These are phyloP conservation scores for Protonibea diacanthus DNA, from an alignment of 2,797 vertebrate species.

Conservation along the genomic window DNA sequence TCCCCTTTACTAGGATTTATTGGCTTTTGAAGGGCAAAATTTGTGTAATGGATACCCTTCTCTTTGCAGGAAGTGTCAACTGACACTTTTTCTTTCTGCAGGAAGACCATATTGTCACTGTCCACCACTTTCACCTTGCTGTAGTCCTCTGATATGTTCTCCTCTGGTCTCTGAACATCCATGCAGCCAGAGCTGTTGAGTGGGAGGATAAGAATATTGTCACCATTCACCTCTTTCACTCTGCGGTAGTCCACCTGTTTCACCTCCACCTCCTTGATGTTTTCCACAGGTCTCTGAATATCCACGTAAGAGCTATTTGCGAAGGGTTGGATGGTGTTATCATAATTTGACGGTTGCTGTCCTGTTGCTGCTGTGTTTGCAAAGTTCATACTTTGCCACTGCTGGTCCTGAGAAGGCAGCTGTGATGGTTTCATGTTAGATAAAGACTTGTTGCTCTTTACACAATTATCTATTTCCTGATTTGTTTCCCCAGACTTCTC, in stretches of 20 bases:
- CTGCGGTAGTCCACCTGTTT: slow-evolving; percentile 86
- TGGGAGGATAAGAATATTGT: slow-evolving; percentile 81
- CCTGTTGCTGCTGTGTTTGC: slow-evolving; percentile 1
- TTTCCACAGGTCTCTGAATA: slow-evolving; percentile 80
- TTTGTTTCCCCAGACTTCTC: not conserved
- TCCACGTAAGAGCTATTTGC: slow-evolving; percentile 86
- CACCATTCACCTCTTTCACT: slow-evolving; percentile 82
- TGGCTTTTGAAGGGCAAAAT: slow-evolving; percentile 31
- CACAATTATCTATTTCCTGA: not conserved
- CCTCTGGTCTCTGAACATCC: slow-evolving; percentile 82
- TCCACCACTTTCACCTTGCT: slow-evolving; percentile 87
- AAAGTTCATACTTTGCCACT: not conserved
- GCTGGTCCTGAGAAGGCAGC: slow-evolving; percentile 34
- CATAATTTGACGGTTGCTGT: not conserved
- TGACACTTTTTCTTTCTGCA: slow-evolving; percentile 75
- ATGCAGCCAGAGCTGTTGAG: slow-evolving; percentile 74
- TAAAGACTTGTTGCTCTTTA: slow-evolving; percentile 43
- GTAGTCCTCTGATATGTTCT: slow-evolving; percentile 81
- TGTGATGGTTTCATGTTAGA: slow-evolving; percentile 53
- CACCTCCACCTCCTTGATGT: slow-evolving; percentile 70
- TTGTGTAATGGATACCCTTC: slow-evolving; percentile 11
- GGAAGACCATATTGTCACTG: slow-evolving; percentile 82
- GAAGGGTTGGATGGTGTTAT: slow-evolving; percentile 50
- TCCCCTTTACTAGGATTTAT: slow-evolving; percentile 17
- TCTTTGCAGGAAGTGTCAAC: slow-evolving; percentile 12